These are phyloP conservation scores for Ochropleura leucogaster DNA, from an alignment of 2,888 invertebrate genomes.

Conservation along the genomic window DNA sequence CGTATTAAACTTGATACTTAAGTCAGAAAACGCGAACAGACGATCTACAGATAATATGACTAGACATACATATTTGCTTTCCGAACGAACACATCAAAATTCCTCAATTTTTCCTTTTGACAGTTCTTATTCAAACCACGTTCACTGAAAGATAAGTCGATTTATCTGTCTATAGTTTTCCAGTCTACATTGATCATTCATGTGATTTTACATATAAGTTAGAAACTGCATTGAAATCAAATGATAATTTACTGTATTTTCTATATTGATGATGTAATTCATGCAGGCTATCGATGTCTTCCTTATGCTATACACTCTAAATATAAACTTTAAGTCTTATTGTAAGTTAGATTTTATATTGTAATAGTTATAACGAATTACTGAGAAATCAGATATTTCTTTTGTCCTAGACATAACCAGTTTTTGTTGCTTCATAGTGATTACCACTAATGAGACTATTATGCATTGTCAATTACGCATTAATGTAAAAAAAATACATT, in stretches of 20 bases:
- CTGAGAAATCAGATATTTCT: slow-evolving; percentile 18
- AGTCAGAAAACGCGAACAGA: background rate
- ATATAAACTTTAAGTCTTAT: slow-evolving; percentile 84
- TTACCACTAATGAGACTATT: slow-evolving; percentile 29
- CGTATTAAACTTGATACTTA: background rate
- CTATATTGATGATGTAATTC: slow-evolving; percentile 84
- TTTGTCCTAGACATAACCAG: slow-evolving; percentile 19
- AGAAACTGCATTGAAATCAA: slow-evolving; percentile 62
- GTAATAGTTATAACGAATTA: slow-evolving; percentile 67
- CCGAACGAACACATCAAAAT: slow-evolving; percentile 27
- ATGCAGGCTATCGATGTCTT: slow-evolving; percentile 91
- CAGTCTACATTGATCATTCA: slow-evolving; percentile 41
- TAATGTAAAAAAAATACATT: slow-evolving; percentile 24
- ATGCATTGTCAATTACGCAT: slow-evolving; percentile 51
- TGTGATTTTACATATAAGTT: slow-evolving; percentile 46
- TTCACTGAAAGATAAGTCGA: slow-evolving; percentile 16
- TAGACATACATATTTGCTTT: slow-evolving; percentile 26
- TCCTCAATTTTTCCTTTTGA: slow-evolving; percentile 5
- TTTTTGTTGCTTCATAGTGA: slow-evolving; percentile 37
- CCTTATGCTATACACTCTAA: slow-evolving; percentile 90
- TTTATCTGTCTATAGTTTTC: slow-evolving; percentile 18
- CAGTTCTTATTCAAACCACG: slow-evolving; percentile 25
- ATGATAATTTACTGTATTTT: slow-evolving; percentile 77
- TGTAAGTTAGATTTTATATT: slow-evolving; percentile 85
- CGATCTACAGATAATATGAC: background rate